A percentile compares a stretch with the other conserved stretches of the same genome.
Evolutionary conservation across 2,888 invertebrate genomes (phyloP).

Genomic region (Pandemis corylana): DNA sequence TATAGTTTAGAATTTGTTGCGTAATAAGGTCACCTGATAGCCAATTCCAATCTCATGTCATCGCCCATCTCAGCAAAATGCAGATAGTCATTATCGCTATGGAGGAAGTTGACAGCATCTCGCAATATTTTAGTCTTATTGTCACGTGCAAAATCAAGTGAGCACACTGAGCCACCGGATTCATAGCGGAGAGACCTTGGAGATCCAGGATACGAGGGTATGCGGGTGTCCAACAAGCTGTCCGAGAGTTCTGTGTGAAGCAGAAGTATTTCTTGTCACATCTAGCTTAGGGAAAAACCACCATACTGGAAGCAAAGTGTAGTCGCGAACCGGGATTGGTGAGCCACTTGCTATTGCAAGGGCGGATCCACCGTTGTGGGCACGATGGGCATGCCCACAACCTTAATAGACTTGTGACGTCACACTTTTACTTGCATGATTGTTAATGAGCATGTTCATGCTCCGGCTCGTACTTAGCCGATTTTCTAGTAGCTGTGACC

Average conservation of each 20-base stretch:
- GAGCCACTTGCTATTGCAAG: no score
- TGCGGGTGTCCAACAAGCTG: slow-evolving; percentile 56
- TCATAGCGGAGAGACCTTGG: slow-evolving; percentile 52
- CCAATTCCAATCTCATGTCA: slow-evolving; percentile 51
- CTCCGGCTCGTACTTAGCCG: no score
- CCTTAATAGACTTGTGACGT: no score
- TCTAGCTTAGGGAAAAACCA: not conserved
- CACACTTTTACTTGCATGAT: no score
- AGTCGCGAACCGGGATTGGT: no score
- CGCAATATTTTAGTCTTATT: slow-evolving; percentile 42
- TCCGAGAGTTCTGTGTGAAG: slow-evolving; percentile 61
- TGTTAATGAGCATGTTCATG: no score
- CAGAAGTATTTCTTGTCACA: slow-evolving; percentile 7
- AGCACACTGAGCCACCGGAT: slow-evolving; percentile 43
- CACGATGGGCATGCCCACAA: no score
- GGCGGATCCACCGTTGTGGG: no score
- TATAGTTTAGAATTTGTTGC: no score
- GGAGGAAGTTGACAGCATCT: slow-evolving; percentile 62
- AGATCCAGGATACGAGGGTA: slow-evolving; percentile 63
- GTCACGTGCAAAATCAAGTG: slow-evolving; percentile 25
- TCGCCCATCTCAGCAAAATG: slow-evolving; percentile 70
- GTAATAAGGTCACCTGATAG: slow-evolving; percentile 56
- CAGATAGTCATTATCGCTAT: slow-evolving; percentile 63
- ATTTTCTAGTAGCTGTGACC: no score
- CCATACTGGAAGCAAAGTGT: not conserved